Conservation (phyloP, 2,888 invertebrate genomes). For the Caenorhabditis panamensis region DNA sequence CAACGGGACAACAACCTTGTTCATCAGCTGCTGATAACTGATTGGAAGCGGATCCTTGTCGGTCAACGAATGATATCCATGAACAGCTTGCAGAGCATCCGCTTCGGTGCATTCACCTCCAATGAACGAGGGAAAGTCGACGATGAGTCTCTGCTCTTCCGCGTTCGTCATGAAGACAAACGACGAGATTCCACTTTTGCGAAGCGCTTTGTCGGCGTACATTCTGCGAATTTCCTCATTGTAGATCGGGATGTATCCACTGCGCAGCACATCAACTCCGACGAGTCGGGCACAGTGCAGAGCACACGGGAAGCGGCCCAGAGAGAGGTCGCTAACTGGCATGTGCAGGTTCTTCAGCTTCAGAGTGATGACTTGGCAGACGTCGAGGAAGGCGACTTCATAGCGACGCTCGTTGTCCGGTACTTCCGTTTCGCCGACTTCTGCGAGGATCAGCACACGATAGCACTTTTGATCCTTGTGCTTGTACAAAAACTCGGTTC, state of each 20-base stretch:
- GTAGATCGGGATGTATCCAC: background rate
- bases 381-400: constrained; percentile 37
- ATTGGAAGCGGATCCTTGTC: background rate
- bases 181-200: background rate
- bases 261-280: constrained; percentile 12
- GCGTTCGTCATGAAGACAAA: background rate
- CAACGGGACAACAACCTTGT: background rate
- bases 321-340: background rate
- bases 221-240: background rate
- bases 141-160: background rate
- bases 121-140: constrained; percentile 7
- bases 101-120: background rate
- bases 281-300: constrained; percentile 14
- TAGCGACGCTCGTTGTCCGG: constrained; percentile 24
- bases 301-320: constrained; percentile 23
- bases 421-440: background rate
- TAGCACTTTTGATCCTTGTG: constrained; percentile 22
- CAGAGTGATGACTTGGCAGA: constrained; percentile 14
- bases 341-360: constrained; percentile 30
- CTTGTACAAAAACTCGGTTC: constrained; percentile 23
- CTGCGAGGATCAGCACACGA: constrained; percentile 18
- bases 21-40: background rate
- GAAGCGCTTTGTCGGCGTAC: background rate
- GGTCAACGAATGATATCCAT: background rate
- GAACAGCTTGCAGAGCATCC: background rate